Evolutionary conservation across 2,888 invertebrate species (phyloP).

Genomic region (Ormyrus pomaceus): DNA sequence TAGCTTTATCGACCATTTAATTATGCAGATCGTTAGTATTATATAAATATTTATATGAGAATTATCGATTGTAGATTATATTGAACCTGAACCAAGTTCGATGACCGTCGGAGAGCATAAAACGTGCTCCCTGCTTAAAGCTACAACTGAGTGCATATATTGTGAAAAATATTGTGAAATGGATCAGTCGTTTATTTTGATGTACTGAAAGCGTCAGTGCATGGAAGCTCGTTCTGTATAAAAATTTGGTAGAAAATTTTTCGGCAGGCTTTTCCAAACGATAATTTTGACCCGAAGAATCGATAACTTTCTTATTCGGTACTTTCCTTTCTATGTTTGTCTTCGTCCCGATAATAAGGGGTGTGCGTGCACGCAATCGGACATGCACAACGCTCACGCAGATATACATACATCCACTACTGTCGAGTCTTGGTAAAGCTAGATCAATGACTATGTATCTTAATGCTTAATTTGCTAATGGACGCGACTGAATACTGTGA

Average conservation of each 20-base stretch:
- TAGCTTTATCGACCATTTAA: conserved; percentile 31
- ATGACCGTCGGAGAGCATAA: conserved; percentile 35
- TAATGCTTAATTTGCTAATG: conserved; percentile 51
- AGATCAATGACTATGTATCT: conserved; percentile 34
- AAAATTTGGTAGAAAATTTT: conserved; percentile 21
- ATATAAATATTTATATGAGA: conserved; percentile 29
- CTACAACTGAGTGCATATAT: conserved; percentile 26
- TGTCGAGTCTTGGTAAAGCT: conserved; percentile 42
- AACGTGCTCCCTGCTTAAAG: background rate
- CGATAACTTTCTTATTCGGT: conserved; percentile 1
- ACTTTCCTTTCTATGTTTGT: background rate
- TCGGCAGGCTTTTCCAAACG: conserved; percentile 2
- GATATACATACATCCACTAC: conserved; percentile 32
- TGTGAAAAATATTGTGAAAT: conserved; percentile 12
- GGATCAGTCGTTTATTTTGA: conserved; percentile 20
- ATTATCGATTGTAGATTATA: conserved; percentile 32
- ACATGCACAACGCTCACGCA: conserved; percentile 1
- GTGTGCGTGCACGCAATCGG: background rate
- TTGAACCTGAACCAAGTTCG: conserved; percentile 34
- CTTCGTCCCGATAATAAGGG: background rate
- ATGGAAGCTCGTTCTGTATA: conserved; percentile 27
- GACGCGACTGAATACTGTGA: conserved; percentile 52
- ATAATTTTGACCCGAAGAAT: conserved; percentile 24
- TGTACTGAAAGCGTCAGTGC: background rate
- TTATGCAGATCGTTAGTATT: conserved; percentile 33